A percentile compares a stretch with the other conserved stretches of the same genome.
phyloP scores from a whole-genome alignment of 2,888 invertebrate genomes.

The Shargacucullia verbasci region DNA sequence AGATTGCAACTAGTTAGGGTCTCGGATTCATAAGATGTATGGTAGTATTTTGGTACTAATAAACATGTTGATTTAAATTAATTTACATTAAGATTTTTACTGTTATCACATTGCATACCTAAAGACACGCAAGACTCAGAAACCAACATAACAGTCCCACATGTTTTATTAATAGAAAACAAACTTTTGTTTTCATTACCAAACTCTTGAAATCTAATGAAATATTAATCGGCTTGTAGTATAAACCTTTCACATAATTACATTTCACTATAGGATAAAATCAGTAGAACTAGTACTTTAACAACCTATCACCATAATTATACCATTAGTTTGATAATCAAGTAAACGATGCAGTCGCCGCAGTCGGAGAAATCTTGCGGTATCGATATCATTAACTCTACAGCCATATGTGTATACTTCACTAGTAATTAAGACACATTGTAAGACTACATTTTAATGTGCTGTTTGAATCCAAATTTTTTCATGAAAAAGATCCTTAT shows the following conservation, averaged over 20 bases:
- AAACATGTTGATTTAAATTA: too few relatives aligned
- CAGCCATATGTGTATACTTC: constrained; percentile 62
- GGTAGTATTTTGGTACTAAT: too few relatives aligned
- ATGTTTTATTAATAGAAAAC: constrained; percentile 30
- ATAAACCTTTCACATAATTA: constrained; percentile 39
- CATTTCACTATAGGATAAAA: constrained; percentile 45
- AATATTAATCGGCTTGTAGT: constrained; percentile 45
- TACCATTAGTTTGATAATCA: constrained; percentile 59
- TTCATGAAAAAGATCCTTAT: constrained; percentile 18
- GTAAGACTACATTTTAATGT: constrained; percentile 47
- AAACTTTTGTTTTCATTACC: constrained; percentile 16
- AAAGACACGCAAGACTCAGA: neutral
- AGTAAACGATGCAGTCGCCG: constrained; percentile 25
- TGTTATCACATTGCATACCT: neutral
- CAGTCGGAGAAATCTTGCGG: constrained; percentile 38
- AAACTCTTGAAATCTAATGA: constrained; percentile 31
- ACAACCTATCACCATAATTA: constrained; percentile 62
- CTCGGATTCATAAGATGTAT: too few relatives aligned
- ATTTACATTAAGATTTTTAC: neutral
- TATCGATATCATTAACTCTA: constrained; percentile 62
- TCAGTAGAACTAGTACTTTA: constrained; percentile 50
- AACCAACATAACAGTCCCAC: constrained; percentile 16
- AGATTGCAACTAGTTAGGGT: too few relatives aligned
- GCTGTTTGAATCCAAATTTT: neutral
- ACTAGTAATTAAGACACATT: constrained; percentile 73